Base-by-base conservation (phyloP, 2,797 vertebrate genomes). In the Meda fulgida region DNA sequence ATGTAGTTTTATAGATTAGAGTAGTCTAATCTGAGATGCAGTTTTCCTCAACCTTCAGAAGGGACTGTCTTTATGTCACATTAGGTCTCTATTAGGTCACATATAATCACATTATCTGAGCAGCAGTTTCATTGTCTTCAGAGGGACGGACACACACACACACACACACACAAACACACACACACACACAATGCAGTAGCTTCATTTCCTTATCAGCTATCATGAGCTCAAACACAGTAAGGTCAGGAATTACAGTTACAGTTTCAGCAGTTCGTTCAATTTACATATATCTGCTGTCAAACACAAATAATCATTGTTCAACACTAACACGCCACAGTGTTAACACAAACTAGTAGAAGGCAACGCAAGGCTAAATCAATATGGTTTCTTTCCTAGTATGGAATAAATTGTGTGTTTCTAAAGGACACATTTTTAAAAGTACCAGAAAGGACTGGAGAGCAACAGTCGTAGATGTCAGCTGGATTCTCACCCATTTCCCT, bases 101-200 rank as follows among this genome's bases (percentile, higher is more conserved):
- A 70, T 90, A 91, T 93, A 95, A 94, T 93, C 93, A 91, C 89
- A 87, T 92, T 94, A 94, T 95, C 95, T 92, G 92, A 91, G 90
- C 92, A 89, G 92, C 93, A 93, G 93, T 92, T 94, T 93, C 93
- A 93, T 91, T 87, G 93, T 95, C 93, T 94, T 90, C 89, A 78
- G 86, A 85, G 84, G 89, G 89, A 93, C 51, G 60, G 16, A 76
- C 71, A 81, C 73, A 66, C 78, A 53, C 43, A 80, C 43, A 75
- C 76, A 71, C 23, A 55, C 46, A 46, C 63, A 53, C 43, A 80
- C 43, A 75, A 66, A 71, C 23, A 55, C 46, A 46, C 65, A 19
- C 69, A 34, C 40, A 72, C n/a, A 31, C 40, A 65, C 21, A 69
- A 18, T 26, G 76, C 53, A 63, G 76, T 65, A 79, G 83, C 76